These are phyloP conservation scores for Furcifer pardalis DNA, from an alignment of 2,797 vertebrate species.

Conservation along the genomic window DNA sequence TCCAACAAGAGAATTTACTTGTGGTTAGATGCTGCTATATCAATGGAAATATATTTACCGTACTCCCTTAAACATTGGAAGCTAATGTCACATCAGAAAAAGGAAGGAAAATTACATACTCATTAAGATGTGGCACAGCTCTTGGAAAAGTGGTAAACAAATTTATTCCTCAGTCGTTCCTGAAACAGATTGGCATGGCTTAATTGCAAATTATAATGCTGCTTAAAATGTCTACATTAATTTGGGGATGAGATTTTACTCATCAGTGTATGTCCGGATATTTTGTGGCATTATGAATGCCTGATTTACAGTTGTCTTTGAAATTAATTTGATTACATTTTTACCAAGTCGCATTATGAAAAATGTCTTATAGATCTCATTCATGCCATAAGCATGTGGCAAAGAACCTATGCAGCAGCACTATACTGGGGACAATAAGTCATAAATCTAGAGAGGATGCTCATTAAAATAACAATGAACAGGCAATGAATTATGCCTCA, in stretches of 20 bases:
- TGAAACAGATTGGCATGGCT: constrained; percentile 43
- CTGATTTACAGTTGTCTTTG: constrained; percentile 56
- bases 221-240: constrained; percentile 54
- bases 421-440: not conserved
- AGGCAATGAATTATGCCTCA: not conserved
- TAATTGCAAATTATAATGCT: constrained; percentile 46
- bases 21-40: not conserved
- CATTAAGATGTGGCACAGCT: constrained; percentile 13
- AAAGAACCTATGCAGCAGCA: constrained; percentile 2
- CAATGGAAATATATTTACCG: not conserved
- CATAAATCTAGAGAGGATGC: constrained; percentile 28
- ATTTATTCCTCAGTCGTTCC: constrained; percentile 27
- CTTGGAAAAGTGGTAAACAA: constrained; percentile 35
- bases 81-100: constrained; percentile 32
- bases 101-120: constrained; percentile 24
- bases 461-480: constrained; percentile 32
- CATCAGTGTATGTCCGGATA: constrained; percentile 17
- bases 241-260: constrained; percentile 55
- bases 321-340: constrained; percentile 46
- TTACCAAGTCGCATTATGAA: constrained; percentile 34
- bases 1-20: not conserved
- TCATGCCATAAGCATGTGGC: not conserved
- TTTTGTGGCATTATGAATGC: constrained; percentile 53
- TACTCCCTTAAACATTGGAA: constrained; percentile 31
- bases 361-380: constrained; percentile 14